Base-by-base conservation (phyloP, 2,113 vertebrate genomes). In the Cochlearius cochlearius region DNA sequence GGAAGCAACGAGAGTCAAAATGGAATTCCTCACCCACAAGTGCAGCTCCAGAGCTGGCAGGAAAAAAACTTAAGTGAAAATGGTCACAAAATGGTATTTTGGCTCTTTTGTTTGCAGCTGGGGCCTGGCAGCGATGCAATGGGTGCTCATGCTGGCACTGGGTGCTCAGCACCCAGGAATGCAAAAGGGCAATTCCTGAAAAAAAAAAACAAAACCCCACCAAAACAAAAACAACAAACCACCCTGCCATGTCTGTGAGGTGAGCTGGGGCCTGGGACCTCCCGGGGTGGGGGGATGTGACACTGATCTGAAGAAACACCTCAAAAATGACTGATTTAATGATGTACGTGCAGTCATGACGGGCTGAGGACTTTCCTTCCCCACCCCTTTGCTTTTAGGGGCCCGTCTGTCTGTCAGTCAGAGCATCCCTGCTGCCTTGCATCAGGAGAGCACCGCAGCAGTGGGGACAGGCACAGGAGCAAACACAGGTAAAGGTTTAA, bases 201-300 rank as follows among this genome's bases (percentile, higher is more conserved):
- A 67, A 72, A 94, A 41, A 41, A 41, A 41, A 41, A 41, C n/a
- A 41, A 41, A 41, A 41, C 39, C 11, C 39, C 11, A 41, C 39
- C 10, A 41, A 12, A 41, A 41, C 11, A 41, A 36, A 41, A 41
- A 41, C 41, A 41, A 14, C 41, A 41, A 41, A 41, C 34, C 43
- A 49, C n/a, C 4, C 26, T 30, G 22, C 13, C 26, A 1, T 5
- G 6, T 43, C 41, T 59, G 43, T 63, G 82, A 1, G 6, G n/a
- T 10, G 26, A 74, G 9, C 21, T 14, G n/a, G 30, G 75, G 15
- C 23, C 45, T 7, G 8, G 23, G 15, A 68, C 1, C 4, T n/a
- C 21, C 10, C 1, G 5, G 2, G 39, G 12, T 12, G 19, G 9
- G 2, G n/a, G 12, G n/a, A n/a, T 19, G 17, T 7, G 32, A 47